These are phyloP conservation scores for Hyperoplus lanceolatus DNA, from an alignment of 2,797 vertebrate species.

Conservation along the genomic window DNA sequence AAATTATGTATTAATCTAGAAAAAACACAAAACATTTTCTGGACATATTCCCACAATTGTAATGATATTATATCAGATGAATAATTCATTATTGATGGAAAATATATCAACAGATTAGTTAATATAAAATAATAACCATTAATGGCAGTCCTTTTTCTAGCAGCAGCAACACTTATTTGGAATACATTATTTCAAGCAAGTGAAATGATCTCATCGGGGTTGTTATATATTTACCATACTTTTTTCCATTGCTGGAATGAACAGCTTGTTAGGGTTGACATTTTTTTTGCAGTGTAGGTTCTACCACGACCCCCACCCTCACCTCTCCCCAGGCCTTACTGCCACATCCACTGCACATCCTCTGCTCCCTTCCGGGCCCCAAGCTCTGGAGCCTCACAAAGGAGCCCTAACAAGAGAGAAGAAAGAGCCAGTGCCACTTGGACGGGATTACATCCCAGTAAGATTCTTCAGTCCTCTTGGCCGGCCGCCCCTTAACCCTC, in stretches of 20 bases:
- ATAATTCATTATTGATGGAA: neutral
- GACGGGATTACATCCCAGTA: constrained; percentile 89
- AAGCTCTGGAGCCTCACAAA: constrained; percentile 87
- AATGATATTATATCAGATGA: neutral
- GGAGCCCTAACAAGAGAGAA: constrained; percentile 88
- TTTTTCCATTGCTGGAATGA: constrained; percentile 26
- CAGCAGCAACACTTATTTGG: constrained; percentile 1
- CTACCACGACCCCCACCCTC: constrained; percentile 58
- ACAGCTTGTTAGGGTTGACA: constrained; percentile 15
- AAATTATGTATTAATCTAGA: neutral
- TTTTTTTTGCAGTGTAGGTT: constrained; percentile 55
- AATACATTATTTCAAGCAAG: neutral
- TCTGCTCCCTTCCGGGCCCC: constrained; percentile 85
- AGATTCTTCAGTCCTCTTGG: constrained; percentile 81
- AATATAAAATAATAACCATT: neutral
- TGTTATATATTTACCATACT: neutral
- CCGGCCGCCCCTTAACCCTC: constrained; percentile 81
- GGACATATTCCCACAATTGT: neutral
- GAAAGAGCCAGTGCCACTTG: constrained; percentile 89
- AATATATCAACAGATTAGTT: neutral
- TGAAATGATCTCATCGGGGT: neutral
- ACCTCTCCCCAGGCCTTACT: constrained; percentile 80
- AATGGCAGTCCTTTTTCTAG: neutral
- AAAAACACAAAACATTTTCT: neutral
- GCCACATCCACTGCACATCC: constrained; percentile 90